Base-by-base conservation (phyloP, 2,113 vertebrate species). In the Silurus meridionalis region DNA sequence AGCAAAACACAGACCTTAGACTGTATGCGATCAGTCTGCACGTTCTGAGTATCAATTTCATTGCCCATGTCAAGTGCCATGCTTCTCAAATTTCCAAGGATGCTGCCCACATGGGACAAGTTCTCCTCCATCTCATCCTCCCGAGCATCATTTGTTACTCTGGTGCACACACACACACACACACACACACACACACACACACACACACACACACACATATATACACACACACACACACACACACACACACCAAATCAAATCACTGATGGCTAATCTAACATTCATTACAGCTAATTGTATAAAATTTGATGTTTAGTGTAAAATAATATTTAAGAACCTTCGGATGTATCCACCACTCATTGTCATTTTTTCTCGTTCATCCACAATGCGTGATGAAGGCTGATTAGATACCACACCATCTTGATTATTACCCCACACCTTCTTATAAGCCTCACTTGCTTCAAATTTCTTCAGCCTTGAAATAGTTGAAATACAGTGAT, bases 91-190 rank as follows among this genome's bases (percentile, higher is more conserved):
- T 96, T 96, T 0, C 95, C 94, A 0, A 96, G 84, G 86, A 96
- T 95, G 91, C 96, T 96, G 83, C 93, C 91, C 5, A 96, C 95
- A 0, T 96, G 95, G 4, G 89, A 80, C 90, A 96, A 86, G 90
- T 96, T 96, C 87, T 96, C 95, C 84, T 96, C 95, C 94, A 96
- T 96, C 92, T 96, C 96, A 23, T 95, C 94, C 91, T 96, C 96
- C 0, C 92, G 93, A 2, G 94, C 94, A 7, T 96, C 95, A 0
- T 94, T 89, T 0, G 94, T 96, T 85, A 96, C 92, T 88, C 96
- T 96, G 92, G 80, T 9, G 52, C 10, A 64, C 57, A 87, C 10
- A 55, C 19, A 80, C 23, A 78, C 55, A 66, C 8, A 55, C n/a
- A 67, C 46, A 75, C 28, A 46, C 66, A 37, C 66, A 72, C 69